These are phyloP conservation scores for Napeogenes sylphis DNA, from an alignment of 2,888 invertebrate species.

Conservation along the genomic window DNA sequence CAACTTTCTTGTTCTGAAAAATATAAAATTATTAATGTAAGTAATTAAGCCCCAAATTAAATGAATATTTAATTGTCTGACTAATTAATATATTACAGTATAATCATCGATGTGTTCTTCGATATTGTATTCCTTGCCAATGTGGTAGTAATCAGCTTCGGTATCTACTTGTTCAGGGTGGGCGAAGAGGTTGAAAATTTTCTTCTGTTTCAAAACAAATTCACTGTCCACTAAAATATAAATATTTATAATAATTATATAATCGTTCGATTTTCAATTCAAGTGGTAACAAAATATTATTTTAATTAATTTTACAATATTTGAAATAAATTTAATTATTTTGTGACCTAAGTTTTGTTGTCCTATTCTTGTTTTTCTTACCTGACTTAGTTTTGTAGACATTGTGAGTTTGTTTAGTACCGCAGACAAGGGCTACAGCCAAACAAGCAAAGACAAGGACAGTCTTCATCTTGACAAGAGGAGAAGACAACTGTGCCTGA, in stretches of 20 bases:
- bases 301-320: background rate
- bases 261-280: no score
- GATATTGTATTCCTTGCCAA: conserved; percentile 56
- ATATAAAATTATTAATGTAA: conserved; percentile 10
- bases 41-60: no score
- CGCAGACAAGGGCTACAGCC: conserved; percentile 53
- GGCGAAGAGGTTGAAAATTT: conserved; percentile 65
- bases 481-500: conserved; percentile 54
- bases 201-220: conserved; percentile 51
- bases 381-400: conserved; percentile 37
- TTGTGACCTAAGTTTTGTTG: background rate
- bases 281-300: background rate
- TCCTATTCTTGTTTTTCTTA: conserved; percentile 16
- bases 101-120: conserved; percentile 60
- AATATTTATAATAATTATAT: background rate
- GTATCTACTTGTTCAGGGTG: conserved; percentile 57
- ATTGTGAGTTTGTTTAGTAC: conserved; percentile 37
- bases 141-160: conserved; percentile 57
- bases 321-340: no score
- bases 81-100: conserved; percentile 40
- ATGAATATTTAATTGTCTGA: no score
- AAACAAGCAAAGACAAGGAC: conserved; percentile 62
- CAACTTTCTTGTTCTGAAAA: conserved; percentile 61
- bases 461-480: conserved; percentile 65
- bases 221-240: conserved; percentile 33